A percentile compares a stretch with the other conserved stretches of the same genome.
phyloP scores from a whole-genome alignment of 2,113 vertebrate genomes.

The Entelurus aequoreus region DNA sequence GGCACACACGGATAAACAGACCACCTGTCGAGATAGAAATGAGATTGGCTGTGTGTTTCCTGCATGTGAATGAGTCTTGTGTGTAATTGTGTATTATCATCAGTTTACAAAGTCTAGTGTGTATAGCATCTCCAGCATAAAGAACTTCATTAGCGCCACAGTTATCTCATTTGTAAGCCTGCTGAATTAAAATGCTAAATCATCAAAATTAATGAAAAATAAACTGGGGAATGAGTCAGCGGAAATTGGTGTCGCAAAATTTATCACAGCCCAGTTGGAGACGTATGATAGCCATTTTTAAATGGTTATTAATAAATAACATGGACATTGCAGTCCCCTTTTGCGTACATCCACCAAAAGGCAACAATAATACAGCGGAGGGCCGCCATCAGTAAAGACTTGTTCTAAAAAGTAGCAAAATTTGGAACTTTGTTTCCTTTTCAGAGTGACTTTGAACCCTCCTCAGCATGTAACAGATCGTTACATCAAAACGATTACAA shows the following conservation, averaged over 20 bases:
- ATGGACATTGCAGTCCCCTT: no score
- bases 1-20: constrained; percentile 40
- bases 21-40: constrained; percentile 63
- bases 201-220: no score
- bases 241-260: no score
- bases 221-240: no score
- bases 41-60: constrained; percentile 26
- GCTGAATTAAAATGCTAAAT: no score
- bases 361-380: neutral
- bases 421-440: neutral
- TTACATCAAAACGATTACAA: neutral
- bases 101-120: neutral
- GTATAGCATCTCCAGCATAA: neutral
- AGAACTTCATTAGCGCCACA: no score
- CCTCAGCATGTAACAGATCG: no score
- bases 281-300: no score
- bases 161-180: no score
- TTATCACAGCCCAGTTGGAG: no score
- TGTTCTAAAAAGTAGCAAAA: neutral
- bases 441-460: neutral
- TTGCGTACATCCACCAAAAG: neutral
- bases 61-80: constrained; percentile 12
- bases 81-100: constrained; percentile 11
- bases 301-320: no score
- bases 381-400: neutral